Evolutionary conservation across 2,888 invertebrate genomes (phyloP), one percentile per base, ranked within the genome.

Genomic region (Anthoptus insignis): DNA sequence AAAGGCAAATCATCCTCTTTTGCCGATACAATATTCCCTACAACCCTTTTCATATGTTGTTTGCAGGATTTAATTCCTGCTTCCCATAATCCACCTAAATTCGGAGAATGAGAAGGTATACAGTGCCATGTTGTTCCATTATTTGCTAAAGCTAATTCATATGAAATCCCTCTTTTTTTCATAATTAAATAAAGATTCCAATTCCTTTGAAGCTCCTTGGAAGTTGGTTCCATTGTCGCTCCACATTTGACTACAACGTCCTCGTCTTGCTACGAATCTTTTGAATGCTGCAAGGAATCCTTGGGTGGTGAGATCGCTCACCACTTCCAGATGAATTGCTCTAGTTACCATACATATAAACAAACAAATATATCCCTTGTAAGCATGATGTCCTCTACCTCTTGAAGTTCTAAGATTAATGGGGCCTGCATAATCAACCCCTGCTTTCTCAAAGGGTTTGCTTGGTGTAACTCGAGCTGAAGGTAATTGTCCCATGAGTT

Each of bases 221-320:
- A 67, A 69, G 52, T 66, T 69, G 13, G 65, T 64, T n/a, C 65
- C 69, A 53, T 69, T 69, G 24, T 69, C 69, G 39, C 69, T 66
- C 16, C 37, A 69, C 9, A 69, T 3, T 6, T 67, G 49, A 0
- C 9, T n/a, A 27, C 58, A 54, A 37, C 54, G 58, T 11, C 66
- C 66, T 32, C 65, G 19, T 24, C 59, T 3, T 7, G 59, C 47
- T 8, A 56, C 54, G 29, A 59, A 59, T 13, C 53, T 37, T 11
- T 49, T 49, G 47, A 59, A 66, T 0, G 64, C 69, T 4, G 64
- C 58, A 4, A 69, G 16, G 19, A 69, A 67, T 0, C 70, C 72
- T 47, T 74, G 70, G 0, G 77, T 66, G 5, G 74, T 66, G 1
- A 78, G 16, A 13, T 39, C 39, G 8, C 16, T 39, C 7, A 47